Percentiles rank a stretch among this genome's conserved stretches.
Evolutionary conservation across 2,888 invertebrate species (phyloP).

Genomic region (Thelaira solivaga): DNA sequence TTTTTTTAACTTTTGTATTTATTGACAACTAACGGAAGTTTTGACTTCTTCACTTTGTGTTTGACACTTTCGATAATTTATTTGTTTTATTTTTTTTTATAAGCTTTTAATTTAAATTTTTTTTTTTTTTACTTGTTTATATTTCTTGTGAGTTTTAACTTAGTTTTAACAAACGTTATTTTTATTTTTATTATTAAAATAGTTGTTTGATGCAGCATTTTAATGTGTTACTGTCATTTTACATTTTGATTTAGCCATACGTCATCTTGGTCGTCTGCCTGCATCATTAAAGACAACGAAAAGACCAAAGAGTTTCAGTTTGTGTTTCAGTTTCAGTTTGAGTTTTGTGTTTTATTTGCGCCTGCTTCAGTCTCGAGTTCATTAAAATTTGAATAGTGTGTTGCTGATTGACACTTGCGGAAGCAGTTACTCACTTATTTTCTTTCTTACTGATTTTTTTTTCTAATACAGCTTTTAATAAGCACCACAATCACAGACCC

Average conservation of each 20-base stretch:
- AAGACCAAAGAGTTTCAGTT: conserved; percentile 10
- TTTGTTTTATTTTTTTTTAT: conserved; percentile 1
- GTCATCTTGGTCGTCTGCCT: conserved; percentile 30
- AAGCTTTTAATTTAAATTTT: not conserved
- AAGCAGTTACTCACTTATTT: conserved; percentile 37
- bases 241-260: conserved; percentile 38
- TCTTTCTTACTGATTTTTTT: not conserved
- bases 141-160: not conserved
- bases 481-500: not conserved
- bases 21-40: conserved; percentile 62
- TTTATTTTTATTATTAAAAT: not conserved
- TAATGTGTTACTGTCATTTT: conserved; percentile 44
- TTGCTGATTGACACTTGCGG: conserved; percentile 59
- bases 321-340: conserved; percentile 15
- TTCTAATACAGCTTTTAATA: no score
- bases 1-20: conserved; percentile 45
- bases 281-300: conserved; percentile 11
- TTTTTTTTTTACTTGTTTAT: not conserved
- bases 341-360: conserved; percentile 12
- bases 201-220: conserved; percentile 18
- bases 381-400: conserved; percentile 51
- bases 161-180: conserved; percentile 1
- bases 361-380: conserved; percentile 24
- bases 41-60: conserved; percentile 44
- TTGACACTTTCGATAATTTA: conserved; percentile 39